phyloP scores from a whole-genome alignment of 2,797 vertebrate genomes.

The Gobio occitaniae region DNA sequence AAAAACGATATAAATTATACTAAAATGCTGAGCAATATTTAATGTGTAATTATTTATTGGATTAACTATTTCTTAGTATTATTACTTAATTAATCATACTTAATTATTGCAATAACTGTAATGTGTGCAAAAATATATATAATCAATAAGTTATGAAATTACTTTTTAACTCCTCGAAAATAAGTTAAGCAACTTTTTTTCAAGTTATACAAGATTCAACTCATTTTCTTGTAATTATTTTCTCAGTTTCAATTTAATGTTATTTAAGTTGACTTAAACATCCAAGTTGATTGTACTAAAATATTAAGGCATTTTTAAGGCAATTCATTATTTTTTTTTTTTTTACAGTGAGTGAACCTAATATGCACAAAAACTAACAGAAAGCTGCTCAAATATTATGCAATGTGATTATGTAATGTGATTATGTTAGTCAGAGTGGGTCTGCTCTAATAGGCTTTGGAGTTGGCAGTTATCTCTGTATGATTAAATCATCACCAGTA shows the following conservation, averaged over 20 bases:
- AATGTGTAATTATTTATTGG: neutral
- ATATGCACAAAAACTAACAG: neutral
- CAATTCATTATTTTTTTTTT: too few relatives aligned
- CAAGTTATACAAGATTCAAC: too few relatives aligned
- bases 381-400: slow-evolving; percentile 58
- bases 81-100: neutral
- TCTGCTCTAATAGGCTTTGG: neutral
- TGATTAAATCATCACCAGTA: neutral
- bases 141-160: too few relatives aligned
- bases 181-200: too few relatives aligned
- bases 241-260: too few relatives aligned
- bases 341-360: neutral
- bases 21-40: neutral
- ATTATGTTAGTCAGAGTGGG: slow-evolving; percentile 25
- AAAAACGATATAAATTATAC: neutral
- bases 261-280: too few relatives aligned
- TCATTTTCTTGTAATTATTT: too few relatives aligned
- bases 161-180: too few relatives aligned
- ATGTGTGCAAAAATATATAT: neutral
- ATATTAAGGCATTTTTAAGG: too few relatives aligned
- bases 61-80: neutral
- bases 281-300: too few relatives aligned
- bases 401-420: slow-evolving; percentile 69
- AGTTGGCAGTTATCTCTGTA: neutral
- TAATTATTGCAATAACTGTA: neutral